phyloP scores from a whole-genome alignment of 2,797 vertebrate genomes.

The Manis crassicaudata region DNA sequence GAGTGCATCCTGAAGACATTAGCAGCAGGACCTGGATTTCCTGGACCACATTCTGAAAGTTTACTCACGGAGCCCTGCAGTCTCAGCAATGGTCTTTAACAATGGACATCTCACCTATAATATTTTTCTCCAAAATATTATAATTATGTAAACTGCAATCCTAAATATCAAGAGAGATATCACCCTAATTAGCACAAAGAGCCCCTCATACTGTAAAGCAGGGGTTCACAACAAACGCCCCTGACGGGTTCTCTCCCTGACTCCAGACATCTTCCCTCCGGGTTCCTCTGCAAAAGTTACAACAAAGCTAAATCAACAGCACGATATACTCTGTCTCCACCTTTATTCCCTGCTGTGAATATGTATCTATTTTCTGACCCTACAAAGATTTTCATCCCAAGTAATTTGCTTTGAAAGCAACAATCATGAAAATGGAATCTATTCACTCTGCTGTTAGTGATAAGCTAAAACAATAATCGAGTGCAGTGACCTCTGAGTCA shows the following conservation, averaged over 20 bases:
- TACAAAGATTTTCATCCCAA: slow-evolving; percentile 17
- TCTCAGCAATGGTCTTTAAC: neutral
- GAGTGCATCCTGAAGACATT: neutral
- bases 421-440: slow-evolving; percentile 59
- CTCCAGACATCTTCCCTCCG: neutral
- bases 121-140: neutral
- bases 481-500: neutral
- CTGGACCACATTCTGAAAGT: neutral
- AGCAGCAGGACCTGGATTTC: neutral
- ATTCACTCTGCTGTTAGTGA: slow-evolving; percentile 40
- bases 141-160: neutral
- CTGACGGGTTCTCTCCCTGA: neutral
- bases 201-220: rapidly evolving
- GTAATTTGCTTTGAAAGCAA: slow-evolving; percentile 63
- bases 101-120: neutral
- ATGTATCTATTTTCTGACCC: slow-evolving; percentile 49
- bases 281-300: neutral
- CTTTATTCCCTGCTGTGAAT: neutral
- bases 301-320: neutral
- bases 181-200: neutral
- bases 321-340: rapidly evolving
- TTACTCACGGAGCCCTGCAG: rapidly evolving
- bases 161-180: neutral
- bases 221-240: neutral
- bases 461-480: slow-evolving; percentile 35